A percentile compares a stretch with the other conserved stretches of the same genome.
Evolutionary conservation across 1,140 invertebrate species (phyloP).

Genomic region (Leptinotarsa texana): DNA sequence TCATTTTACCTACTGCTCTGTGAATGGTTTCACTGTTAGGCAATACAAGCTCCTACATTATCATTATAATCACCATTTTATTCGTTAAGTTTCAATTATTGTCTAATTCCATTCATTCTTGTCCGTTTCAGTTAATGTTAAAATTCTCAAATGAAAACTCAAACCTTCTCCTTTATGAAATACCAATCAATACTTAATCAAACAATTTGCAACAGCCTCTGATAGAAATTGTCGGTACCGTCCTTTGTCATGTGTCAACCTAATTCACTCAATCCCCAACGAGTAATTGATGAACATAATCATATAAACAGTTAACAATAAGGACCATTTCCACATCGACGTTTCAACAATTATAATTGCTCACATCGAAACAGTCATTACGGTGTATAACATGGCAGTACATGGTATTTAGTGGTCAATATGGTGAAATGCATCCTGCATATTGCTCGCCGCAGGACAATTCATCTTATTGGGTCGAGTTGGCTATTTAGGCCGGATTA

Average conservation of each 20-base stretch:
- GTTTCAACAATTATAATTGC: slow-evolving; percentile 6
- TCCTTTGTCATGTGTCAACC: not conserved
- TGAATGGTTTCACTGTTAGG: too few relatives aligned
- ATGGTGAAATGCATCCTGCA: slow-evolving; percentile 5
- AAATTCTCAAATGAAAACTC: too few relatives aligned
- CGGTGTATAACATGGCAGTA: slow-evolving; percentile 5
- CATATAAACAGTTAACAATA: not conserved
- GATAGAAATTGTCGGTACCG: not conserved
- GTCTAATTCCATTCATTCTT: too few relatives aligned
- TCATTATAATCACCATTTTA: too few relatives aligned
- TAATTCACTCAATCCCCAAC: not conserved
- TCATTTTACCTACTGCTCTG: too few relatives aligned
- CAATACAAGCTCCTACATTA: too few relatives aligned
- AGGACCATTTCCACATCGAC: not conserved
- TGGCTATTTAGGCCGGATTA: not conserved
- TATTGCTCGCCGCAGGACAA: not conserved
- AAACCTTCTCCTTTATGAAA: too few relatives aligned
- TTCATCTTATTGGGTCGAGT: not conserved
- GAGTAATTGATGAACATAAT: slow-evolving; percentile 1
- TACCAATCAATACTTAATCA: too few relatives aligned
- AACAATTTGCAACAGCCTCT: too few relatives aligned
- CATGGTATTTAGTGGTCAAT: slow-evolving; percentile 6
- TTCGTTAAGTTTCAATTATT: too few relatives aligned
- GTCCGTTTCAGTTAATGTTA: too few relatives aligned
- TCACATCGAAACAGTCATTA: slow-evolving; percentile 8